phyloP scores from a whole-genome alignment of 2,888 invertebrate genomes.

The Aleiodes testaceus region DNA sequence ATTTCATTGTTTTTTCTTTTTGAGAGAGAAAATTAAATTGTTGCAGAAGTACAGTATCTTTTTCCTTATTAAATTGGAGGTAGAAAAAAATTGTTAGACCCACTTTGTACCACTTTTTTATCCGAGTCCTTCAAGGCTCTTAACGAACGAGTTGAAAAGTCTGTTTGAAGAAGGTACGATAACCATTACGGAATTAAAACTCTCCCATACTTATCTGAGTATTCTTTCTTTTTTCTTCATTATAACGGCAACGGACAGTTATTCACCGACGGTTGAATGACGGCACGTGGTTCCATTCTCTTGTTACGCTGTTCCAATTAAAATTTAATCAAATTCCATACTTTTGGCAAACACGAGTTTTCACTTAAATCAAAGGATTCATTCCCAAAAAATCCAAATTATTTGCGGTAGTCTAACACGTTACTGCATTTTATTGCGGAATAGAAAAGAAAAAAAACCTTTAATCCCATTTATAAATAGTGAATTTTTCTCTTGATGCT shows the following conservation, averaged over 20 bases:
- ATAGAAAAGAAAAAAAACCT: neutral
- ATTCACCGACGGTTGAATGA: slow-evolving; percentile 10
- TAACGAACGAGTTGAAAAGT: slow-evolving; percentile 24
- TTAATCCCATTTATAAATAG: neutral
- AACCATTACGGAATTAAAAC: slow-evolving; percentile 41
- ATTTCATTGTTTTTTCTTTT: neutral
- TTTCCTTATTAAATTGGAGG: neutral
- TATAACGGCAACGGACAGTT: slow-evolving; percentile 7
- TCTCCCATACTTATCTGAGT: slow-evolving; percentile 20
- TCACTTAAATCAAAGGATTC: too few species aligned
- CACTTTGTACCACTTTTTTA: slow-evolving; percentile 18
- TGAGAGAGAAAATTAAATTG: slow-evolving; percentile 12
- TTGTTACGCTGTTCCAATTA: slow-evolving; percentile 14
- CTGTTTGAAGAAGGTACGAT: slow-evolving; percentile 34
- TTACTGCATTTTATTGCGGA: too few species aligned
- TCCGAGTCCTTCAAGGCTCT: neutral
- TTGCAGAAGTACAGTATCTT: slow-evolving; percentile 6
- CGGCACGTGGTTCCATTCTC: slow-evolving; percentile 15
- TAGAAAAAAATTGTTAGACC: neutral
- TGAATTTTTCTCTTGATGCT: neutral
- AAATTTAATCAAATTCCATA: neutral
- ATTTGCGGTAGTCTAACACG: too few species aligned
- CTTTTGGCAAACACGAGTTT: neutral
- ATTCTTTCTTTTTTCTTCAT: slow-evolving; percentile 18
- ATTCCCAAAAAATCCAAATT: too few species aligned